These are phyloP conservation scores for Hormaphis cornu DNA, from an alignment of 1,140 invertebrate genomes.

Conservation along the genomic window DNA sequence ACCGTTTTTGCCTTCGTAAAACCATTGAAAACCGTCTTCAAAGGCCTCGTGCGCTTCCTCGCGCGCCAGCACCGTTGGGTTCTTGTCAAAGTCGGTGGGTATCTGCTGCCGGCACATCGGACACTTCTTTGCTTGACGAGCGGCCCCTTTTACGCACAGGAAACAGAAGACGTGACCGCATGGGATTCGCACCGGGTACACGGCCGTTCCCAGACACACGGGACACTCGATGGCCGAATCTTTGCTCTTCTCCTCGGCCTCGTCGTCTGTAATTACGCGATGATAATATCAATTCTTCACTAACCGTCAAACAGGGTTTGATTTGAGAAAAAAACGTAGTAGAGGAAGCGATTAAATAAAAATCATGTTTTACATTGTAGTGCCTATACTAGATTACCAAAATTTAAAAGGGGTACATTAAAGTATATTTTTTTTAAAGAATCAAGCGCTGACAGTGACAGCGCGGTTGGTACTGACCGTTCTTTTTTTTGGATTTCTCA, in stretches of 20 bases:
- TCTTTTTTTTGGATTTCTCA: too few species aligned
- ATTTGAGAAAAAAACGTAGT: too few species aligned
- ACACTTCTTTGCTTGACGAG: slow-evolving; percentile 72
- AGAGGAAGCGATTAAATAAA: too few species aligned
- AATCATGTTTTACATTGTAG: too few species aligned
- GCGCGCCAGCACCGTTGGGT: slow-evolving; percentile 63
- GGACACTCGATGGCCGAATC: slow-evolving; percentile 75
- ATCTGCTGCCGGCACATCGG: slow-evolving; percentile 78
- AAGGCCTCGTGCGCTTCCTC: slow-evolving; percentile 43
- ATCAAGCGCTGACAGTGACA: too few species aligned
- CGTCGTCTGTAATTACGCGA: not conserved
- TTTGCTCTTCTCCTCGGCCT: not conserved
- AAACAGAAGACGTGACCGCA: slow-evolving; percentile 95
- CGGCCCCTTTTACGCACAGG: slow-evolving; percentile 85
- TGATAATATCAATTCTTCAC: too few species aligned
- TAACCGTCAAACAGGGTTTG: too few species aligned
- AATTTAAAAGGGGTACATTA: too few species aligned
- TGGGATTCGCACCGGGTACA: slow-evolving; percentile 79
- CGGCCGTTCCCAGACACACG: slow-evolving; percentile 78
- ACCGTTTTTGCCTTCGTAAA: slow-evolving; percentile 90
- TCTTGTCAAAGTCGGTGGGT: slow-evolving; percentile 70
- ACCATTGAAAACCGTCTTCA: slow-evolving; percentile 81
- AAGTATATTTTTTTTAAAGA: too few species aligned
- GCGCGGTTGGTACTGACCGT: too few species aligned
- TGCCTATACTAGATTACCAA: too few species aligned